Percentiles rank a stretch among this genome's conserved stretches.
phyloP scores from a whole-genome alignment of 1,140 invertebrate genomes.

The Aphidius gifuensis region DNA sequence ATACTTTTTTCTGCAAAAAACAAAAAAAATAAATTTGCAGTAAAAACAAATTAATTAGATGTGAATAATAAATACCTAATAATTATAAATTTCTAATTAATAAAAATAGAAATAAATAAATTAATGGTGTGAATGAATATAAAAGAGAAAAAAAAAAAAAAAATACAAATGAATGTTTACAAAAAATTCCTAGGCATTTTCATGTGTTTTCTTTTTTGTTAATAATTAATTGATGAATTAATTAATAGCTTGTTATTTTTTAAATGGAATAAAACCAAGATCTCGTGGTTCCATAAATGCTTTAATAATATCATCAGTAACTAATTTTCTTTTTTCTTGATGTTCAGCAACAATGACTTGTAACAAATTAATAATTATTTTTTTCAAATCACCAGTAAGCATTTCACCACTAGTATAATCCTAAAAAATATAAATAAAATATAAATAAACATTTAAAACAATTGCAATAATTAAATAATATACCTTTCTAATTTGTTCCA shows the following conservation, averaged over 20 bases:
- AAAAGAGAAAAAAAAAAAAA: no score
- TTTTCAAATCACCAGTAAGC: constrained; percentile 93
- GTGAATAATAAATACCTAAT: no score
- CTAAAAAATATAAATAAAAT: constrained; percentile 50
- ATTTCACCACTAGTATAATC: constrained; percentile 87
- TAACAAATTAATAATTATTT: constrained; percentile 76
- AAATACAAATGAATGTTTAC: neutral
- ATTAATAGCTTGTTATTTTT: constrained; percentile 4
- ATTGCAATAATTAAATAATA: constrained; percentile 24
- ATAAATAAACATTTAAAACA: constrained; percentile 10
- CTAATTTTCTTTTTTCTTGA: constrained; percentile 73
- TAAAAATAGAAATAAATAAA: no score
- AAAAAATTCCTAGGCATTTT: neutral
- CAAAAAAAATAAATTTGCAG: no score
- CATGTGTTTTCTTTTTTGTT: neutral
- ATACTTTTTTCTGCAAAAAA: no score
- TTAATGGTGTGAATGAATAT: no score
- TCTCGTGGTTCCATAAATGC: constrained; percentile 83
- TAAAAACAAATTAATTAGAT: no score
- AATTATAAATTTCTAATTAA: no score
- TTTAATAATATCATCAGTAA: constrained; percentile 84
- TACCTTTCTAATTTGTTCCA: constrained; percentile 78
- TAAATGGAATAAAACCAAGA: constrained; percentile 60
- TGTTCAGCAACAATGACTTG: constrained; percentile 78
- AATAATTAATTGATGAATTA: neutral